These are phyloP conservation scores for Pseudomyrmex gracilis DNA, from an alignment of 1,140 invertebrate genomes.

Conservation along the genomic window DNA sequence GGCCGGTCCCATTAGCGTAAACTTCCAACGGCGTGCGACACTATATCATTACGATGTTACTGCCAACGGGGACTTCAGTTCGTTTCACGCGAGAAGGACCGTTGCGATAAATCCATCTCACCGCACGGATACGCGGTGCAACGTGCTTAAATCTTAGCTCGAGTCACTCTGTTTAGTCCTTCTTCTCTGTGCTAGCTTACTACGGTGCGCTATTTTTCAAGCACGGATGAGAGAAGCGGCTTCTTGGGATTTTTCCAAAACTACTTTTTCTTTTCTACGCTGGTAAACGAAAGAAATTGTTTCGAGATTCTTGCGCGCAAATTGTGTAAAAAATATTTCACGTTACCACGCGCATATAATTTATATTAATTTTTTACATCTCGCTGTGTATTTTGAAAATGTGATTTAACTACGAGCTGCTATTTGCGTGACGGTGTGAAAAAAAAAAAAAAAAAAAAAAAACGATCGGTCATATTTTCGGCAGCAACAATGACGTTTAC, in stretches of 20 bases:
- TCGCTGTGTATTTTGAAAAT: neutral
- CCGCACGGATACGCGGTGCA: neutral
- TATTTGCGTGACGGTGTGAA: no score
- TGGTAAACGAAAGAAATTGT: no score
- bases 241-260: neutral
- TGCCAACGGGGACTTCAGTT: slow-evolving; percentile 43
- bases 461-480: neutral
- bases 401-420: neutral
- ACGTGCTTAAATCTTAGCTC: slow-evolving; percentile 10
- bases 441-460: no score
- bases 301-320: no score
- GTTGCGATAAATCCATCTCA: slow-evolving; percentile 61
- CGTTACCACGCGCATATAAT: no score
- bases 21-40: slow-evolving; percentile 70
- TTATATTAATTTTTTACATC: no score
- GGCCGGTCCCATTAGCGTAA: slow-evolving; percentile 75
- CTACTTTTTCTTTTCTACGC: neutral
- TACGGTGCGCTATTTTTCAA: neutral
- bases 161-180: neutral
- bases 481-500: neutral
- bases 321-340: no score
- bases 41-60: slow-evolving; percentile 78
- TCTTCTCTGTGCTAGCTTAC: neutral
- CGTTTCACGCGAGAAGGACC: slow-evolving; percentile 15
- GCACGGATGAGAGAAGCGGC: neutral